Evolutionary conservation across 2,113 vertebrate species (phyloP), one percentile per base, ranked within the genome.

Genomic region (Corythoichthys intestinalis): DNA sequence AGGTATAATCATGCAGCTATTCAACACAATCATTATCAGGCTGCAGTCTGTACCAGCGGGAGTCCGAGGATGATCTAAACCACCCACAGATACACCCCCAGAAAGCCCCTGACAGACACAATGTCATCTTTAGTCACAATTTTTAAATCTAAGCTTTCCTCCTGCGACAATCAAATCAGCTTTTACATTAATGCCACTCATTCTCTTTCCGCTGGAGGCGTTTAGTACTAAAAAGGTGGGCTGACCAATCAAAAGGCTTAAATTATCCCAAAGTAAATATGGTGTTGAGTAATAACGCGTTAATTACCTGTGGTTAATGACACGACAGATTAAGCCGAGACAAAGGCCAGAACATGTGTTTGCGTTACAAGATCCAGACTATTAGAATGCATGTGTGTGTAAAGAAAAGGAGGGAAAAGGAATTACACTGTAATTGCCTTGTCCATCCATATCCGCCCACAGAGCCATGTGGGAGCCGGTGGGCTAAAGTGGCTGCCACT

Each of bases 1-100:
- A 83, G 87, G 86, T 88, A 79, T 87, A 90, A 89, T 90, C 87
- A 89, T 83, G 88, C 76, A 82, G 81, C 85, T 74, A 88, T 90
- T 90, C 84, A 88, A 77, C 54, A 62, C 79, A 85, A 82, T 83
- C 87, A 89, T 90, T 89, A 89, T 83, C 73, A 62, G 86, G 79
- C 88, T 86, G 87, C 79, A 83, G 88, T 86, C 85, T 87, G 88
- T 78, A 81, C 71, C 87, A 88, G 86, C 86, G 73, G 88, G 88
- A 75, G 83, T 80, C 82, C 79, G 83, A 82, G 80, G 73, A 86
- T 82, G 79, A 76, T 83, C 80, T 71, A 65, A 52, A 80, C 82
- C 85, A 84, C 86, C 84, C 88, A 85, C 87, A 83, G 84, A 75
- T 71, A 75, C 74, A 80, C 66, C 77, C 61, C 4, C 56, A 71